phyloP scores from a whole-genome alignment of 2,113 vertebrate species.

The Orcinus orca region DNA sequence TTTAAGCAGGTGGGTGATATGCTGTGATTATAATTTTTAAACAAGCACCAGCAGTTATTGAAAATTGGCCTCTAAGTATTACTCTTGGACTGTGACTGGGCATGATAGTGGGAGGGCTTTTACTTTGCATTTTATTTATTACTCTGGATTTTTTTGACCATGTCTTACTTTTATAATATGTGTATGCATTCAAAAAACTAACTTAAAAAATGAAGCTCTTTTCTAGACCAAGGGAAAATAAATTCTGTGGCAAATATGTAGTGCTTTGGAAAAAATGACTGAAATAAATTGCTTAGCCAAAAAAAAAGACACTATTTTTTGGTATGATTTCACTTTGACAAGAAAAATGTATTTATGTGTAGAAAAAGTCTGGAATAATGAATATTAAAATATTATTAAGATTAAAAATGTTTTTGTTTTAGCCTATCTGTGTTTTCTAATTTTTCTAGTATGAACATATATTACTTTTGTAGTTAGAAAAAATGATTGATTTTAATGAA shows the following conservation, averaged over 20 bases:
- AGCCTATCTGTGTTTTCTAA: background rate
- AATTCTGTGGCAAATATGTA: background rate
- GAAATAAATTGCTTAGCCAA: slow-evolving; percentile 3
- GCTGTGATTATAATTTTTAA: background rate
- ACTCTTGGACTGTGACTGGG: background rate
- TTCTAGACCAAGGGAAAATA: background rate
- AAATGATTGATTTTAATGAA: slow-evolving; percentile 7
- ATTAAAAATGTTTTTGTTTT: background rate
- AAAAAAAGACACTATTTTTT: background rate
- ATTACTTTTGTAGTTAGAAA: background rate
- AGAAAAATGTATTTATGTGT: background rate
- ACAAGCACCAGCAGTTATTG: background rate
- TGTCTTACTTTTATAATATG: background rate
- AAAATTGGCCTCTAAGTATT: background rate
- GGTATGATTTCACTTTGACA: background rate
- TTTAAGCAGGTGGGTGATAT: background rate
- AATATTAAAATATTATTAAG: background rate
- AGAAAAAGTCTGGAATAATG: background rate
- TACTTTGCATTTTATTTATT: background rate
- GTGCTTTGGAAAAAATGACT: background rate
- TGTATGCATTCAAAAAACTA: background rate
- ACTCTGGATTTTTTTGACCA: background rate
- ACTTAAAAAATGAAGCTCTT: background rate
- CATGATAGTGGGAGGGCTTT: background rate
- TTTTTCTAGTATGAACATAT: background rate